A percentile compares a stretch with the other conserved stretches of the same genome.
Evolutionary conservation across 1,140 invertebrate genomes (phyloP).

Genomic region (Cheumatopsyche charites): DNA sequence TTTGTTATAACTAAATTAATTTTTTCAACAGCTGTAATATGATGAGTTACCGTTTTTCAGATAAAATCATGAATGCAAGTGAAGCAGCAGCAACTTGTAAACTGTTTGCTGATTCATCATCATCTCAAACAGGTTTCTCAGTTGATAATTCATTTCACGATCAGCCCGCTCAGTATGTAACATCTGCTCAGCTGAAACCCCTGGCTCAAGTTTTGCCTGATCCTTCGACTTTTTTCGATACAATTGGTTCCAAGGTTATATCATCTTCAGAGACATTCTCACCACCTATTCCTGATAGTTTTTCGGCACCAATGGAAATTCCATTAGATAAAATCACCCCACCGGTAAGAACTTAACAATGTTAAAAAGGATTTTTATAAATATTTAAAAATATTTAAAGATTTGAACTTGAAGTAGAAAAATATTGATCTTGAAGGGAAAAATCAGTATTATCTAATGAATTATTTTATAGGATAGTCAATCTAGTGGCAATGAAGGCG

Average conservation of each 20-base stretch:
- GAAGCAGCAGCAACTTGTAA: constrained; percentile 57
- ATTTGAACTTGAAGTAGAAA: too few species aligned
- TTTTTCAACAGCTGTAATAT: too few species aligned
- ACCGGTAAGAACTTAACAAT: constrained; percentile 36
- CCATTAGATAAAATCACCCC: constrained; percentile 34
- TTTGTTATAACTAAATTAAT: too few species aligned
- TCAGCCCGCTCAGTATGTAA: neutral
- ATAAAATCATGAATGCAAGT: constrained; percentile 40
- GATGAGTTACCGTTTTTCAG: too few species aligned
- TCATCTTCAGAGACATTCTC: constrained; percentile 49
- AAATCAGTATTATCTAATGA: neutral
- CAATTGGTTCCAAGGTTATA: constrained; percentile 53
- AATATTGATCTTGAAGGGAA: too few species aligned
- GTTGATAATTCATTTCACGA: neutral
- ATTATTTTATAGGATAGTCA: constrained; percentile 55
- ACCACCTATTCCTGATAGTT: constrained; percentile 27
- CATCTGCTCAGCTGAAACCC: constrained; percentile 26
- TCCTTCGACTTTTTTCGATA: constrained; percentile 60
- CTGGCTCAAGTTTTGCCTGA: constrained; percentile 53
- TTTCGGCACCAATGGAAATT: constrained; percentile 37
- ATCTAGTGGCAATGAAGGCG: constrained; percentile 61
- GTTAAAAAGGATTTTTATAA: too few species aligned
- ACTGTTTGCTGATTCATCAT: constrained; percentile 58
- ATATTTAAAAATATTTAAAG: neutral
- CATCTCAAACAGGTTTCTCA: neutral